A percentile compares a stretch with the other conserved stretches of the same genome.
phyloP scores from a whole-genome alignment of 2,113 vertebrate genomes.

The Triplophysa dalaica region DNA sequence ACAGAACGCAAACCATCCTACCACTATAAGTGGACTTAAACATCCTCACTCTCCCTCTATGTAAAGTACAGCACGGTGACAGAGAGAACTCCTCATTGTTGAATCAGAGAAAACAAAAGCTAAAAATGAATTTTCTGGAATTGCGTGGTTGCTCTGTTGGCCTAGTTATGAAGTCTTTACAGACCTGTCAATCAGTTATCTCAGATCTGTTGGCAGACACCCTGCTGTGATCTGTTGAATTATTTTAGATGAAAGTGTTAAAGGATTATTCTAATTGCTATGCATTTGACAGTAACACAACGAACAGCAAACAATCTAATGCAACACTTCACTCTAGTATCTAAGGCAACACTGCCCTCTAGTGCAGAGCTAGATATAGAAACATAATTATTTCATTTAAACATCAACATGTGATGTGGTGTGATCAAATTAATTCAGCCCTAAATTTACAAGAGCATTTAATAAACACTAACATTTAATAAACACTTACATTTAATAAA shows the following conservation, averaged over 20 bases:
- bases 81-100: background rate
- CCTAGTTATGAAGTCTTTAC: slow-evolving; percentile 16
- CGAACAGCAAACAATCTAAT: background rate
- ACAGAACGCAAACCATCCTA: background rate
- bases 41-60: slow-evolving; percentile 13
- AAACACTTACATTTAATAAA: background rate
- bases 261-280: slow-evolving; percentile 35
- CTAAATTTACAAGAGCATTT: background rate
- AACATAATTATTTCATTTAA: background rate
- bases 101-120: background rate
- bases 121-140: slow-evolving; percentile 10
- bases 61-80: background rate
- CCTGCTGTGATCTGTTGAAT: slow-evolving; percentile 29
- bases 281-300: background rate
- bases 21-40: slow-evolving; percentile 5
- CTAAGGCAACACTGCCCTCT: slow-evolving; percentile 55
- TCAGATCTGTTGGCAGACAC: slow-evolving; percentile 32
- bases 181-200: slow-evolving; percentile 27
- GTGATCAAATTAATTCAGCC: background rate
- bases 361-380: slow-evolving; percentile 36
- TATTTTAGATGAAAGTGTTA: slow-evolving; percentile 38
- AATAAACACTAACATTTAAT: too few species aligned
- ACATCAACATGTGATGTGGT: background rate
- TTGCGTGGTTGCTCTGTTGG: slow-evolving; percentile 10
- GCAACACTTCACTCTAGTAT: slow-evolving; percentile 60